Percentiles rank a stretch among this genome's conserved stretches.
Conservation (phyloP, 2,113 vertebrate species). For the Sinocyclocheilus anophthalmus region DNA sequence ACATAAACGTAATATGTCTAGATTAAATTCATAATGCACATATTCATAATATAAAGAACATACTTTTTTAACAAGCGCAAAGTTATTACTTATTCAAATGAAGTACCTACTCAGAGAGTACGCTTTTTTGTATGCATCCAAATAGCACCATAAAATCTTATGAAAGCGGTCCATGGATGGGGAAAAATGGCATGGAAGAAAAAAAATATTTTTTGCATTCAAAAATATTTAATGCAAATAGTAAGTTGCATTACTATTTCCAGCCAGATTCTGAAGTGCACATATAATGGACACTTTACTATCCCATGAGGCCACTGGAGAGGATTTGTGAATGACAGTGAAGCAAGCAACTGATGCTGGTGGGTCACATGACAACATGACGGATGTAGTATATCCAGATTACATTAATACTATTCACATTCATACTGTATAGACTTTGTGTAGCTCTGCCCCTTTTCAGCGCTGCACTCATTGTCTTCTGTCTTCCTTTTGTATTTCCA, state of each 20-base stretch:
- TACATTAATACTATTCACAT: neutral
- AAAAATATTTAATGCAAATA: no score
- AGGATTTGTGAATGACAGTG: neutral
- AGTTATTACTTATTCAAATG: neutral
- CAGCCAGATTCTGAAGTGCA: neutral
- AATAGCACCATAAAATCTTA: neutral
- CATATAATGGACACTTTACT: neutral
- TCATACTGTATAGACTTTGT: no score
- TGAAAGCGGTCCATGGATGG: neutral
- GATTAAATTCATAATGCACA: neutral
- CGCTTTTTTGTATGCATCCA: neutral
- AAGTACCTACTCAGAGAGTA: neutral
- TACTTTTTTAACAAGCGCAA: neutral
- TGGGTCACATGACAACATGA: neutral
- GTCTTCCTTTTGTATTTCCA: no score
- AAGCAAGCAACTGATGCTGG: neutral
- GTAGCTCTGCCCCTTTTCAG: no score
- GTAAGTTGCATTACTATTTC: neutral
- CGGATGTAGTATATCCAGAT: neutral
- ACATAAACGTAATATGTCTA: neutral
- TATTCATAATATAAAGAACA: neutral
- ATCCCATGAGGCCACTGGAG: neutral
- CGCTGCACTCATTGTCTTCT: no score
- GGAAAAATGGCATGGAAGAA: neutral
- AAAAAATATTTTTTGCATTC: neutral